Base-by-base conservation (phyloP, 2,113 vertebrate species). In the Burhinus bistriatus region DNA sequence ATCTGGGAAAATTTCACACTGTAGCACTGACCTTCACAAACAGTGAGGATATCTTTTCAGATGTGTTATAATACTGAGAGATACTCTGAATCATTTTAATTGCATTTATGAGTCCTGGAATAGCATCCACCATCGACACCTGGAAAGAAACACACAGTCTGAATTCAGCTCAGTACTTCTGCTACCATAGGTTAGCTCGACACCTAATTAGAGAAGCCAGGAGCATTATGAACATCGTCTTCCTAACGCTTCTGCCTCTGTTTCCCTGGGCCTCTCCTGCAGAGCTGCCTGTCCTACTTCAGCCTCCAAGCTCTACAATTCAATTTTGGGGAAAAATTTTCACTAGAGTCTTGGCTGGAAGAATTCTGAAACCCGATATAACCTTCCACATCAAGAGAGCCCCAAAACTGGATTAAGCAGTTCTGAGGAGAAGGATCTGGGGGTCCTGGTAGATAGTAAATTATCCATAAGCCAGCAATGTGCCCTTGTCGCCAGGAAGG, bases 11-110 rank as follows among this genome's bases (percentile, higher is more conserved):
- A 86, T 45, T 83, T 83, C 17, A 21, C 1, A 0, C 6, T 30
- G 20, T 51, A 42, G 34, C 19, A 97, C 97, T 47, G 85, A 99
- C 99, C 99, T 99, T 99, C 78, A 99, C 98, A 98, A 99, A 99
- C 45, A 99, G 97, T 0, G 98, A 99, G 4, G 99, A 99, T 89
- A 99, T 99, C 95, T 99, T 99, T 93, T 99, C 99, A 29, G 99
- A 99, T 5, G 99, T 99, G 92, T 99, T 99, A 81, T 99, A 99
- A 96, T 99, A 99, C 73, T 95, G 98, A 78, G 99, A 99, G 83
- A 99, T 98, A 62, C 95, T 98, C 91, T 99, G 98, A 97, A 99
- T 99, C 99, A 99, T 99, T 92, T 98, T 98, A 97, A 99, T 99
- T 62, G 99, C 98, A 96, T 99, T 99, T 92, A 99, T 98, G 61